These are phyloP conservation scores for Perognathus longimembris DNA, from an alignment of 2,113 vertebrate genomes.

Conservation along the genomic window DNA sequence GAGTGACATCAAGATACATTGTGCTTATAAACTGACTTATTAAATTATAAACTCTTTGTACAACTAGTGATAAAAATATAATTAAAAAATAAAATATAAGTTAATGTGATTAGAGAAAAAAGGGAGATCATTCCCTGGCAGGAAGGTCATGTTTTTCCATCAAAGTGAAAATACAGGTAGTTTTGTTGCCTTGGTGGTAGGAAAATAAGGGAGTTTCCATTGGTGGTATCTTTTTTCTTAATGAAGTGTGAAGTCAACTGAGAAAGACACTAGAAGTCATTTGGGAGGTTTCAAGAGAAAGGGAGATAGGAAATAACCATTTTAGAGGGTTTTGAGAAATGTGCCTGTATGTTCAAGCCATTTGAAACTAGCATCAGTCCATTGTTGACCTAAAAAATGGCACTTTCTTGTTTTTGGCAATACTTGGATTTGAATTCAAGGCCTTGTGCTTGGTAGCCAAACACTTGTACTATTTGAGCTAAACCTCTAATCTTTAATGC, in stretches of 20 bases:
- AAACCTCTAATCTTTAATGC: too few species aligned
- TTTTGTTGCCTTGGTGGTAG: conserved; percentile 15
- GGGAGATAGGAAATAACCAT: neutral
- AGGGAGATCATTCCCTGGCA: neutral
- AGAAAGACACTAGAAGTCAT: conserved; percentile 4
- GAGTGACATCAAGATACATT: too few species aligned
- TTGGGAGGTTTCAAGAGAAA: neutral
- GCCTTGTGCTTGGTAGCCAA: too few species aligned
- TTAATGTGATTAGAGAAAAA: neutral
- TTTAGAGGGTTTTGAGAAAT: neutral
- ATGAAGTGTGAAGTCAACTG: conserved; percentile 27
- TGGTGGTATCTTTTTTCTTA: conserved; percentile 9
- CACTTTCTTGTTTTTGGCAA: neutral
- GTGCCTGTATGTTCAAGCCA: neutral
- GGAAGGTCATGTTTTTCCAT: neutral
- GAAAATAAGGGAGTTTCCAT: neutral
- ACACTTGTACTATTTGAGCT: too few species aligned
- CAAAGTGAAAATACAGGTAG: neutral
- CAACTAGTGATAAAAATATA: too few species aligned
- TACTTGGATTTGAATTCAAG: neutral
- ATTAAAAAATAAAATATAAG: neutral
- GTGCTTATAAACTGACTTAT: too few species aligned
- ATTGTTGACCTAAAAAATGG: neutral
- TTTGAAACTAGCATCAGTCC: conserved; percentile 32
- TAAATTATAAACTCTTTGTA: too few species aligned